Base-by-base conservation (phyloP, 35 echinoderm and acorn worm species). In the Heliocidaris erythrogramma region DNA sequence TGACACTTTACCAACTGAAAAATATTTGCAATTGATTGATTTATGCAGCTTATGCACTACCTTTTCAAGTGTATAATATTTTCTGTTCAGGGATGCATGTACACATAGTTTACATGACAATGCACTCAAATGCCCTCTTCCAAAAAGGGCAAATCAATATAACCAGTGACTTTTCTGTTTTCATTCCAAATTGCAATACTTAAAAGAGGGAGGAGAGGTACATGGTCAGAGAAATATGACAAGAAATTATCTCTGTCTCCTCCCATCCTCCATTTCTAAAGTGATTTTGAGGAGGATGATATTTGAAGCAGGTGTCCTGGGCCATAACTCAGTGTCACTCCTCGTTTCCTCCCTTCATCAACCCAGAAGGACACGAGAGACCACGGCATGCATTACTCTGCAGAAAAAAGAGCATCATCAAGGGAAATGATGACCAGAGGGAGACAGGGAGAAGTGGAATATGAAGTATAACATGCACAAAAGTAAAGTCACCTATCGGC, bases 271-370 rank as follows among this genome's bases (percentile, higher is more conserved):
- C 87, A 89, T 89, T 78, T 78, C 65, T 89, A 35, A 89, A 89
- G 87, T 89, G 87, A 89, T 48, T 89, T 47, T 48, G 87, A 89
- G 3, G 17, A 89, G 87, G 30, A 32, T 48, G 87, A 89, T 32
- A 89, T 89, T 32, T 47, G 87, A 89, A 89, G 47, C 87, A 89
- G 87, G 87, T 89, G 87, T 48, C 87, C 87, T 48, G 32, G 32
- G 87, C 47, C 24, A 48, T 48, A 89, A 89, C 87, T 89, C 47
- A 89, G 87, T 89, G 91, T 92, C 91, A 92, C 91, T 49, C 27
- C 49, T 59, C 4, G 91, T 92, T 92, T 92, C 91, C 91, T 12
- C 49, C 30, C 16, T 27, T 27, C 91, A 59, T 92, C 91, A 29
- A 16, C 13, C 30, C 30, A 5, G 47, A 92, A 59, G 91, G 91